These are phyloP conservation scores for Urocolius indicus DNA, from an alignment of 2,113 vertebrate genomes.

Conservation along the genomic window DNA sequence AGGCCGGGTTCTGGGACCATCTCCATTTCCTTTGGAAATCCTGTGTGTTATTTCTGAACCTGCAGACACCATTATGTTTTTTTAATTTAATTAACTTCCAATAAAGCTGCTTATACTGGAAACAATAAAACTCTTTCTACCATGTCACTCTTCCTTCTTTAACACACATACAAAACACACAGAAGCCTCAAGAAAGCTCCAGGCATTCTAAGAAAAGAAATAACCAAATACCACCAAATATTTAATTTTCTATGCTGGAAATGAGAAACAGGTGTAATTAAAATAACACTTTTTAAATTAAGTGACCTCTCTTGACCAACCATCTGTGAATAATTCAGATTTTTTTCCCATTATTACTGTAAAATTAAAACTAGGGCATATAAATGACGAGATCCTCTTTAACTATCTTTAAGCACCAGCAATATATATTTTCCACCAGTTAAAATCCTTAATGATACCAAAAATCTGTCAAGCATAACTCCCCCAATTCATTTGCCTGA, in stretches of 20 bases:
- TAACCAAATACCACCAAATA: conserved; percentile 81
- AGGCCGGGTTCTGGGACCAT: background rate
- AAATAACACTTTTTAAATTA: conserved; percentile 87
- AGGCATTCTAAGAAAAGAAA: conserved; percentile 74
- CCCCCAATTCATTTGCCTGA: conserved; percentile 85
- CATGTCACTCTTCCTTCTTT: conserved; percentile 32
- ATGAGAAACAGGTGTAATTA: conserved; percentile 87
- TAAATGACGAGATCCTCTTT: conserved; percentile 83
- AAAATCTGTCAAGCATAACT: conserved; percentile 86
- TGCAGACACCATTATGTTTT: conserved; percentile 38
- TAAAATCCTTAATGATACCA: conserved; percentile 88
- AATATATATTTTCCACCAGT: conserved; percentile 87
- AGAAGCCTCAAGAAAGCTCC: conserved; percentile 65
- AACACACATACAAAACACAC: conserved; percentile 42
- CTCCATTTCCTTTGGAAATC: conserved; percentile 24
- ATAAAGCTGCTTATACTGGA: conserved; percentile 48
- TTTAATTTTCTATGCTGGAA: conserved; percentile 81
- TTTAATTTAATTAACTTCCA: conserved; percentile 64
- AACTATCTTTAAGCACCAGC: conserved; percentile 87
- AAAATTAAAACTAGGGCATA: conserved; percentile 85
- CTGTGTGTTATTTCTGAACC: conserved; percentile 53
- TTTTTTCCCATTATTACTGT: conserved; percentile 80
- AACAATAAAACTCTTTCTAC: conserved; percentile 60
- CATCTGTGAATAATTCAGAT: conserved; percentile 87
- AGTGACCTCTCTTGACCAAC: conserved; percentile 86